A percentile compares a stretch with the other conserved stretches of the same genome.
These are phyloP conservation scores for Caenorhabditis sp. DNA, from an alignment of 2,888 invertebrate genomes.

Conservation along the genomic window DNA sequence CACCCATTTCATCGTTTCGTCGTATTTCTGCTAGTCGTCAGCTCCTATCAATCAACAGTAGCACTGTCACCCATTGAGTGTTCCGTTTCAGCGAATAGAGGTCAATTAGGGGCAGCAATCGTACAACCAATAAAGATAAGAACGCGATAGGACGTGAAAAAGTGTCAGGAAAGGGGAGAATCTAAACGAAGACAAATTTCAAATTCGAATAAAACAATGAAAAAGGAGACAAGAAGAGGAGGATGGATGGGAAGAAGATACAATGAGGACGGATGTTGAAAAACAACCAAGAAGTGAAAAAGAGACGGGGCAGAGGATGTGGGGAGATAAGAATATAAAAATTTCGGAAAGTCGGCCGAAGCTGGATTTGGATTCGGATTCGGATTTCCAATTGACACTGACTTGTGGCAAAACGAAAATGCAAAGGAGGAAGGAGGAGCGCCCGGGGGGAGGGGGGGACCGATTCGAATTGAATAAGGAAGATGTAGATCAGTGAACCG, in stretches of 20 bases:
- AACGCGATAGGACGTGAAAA: conserved; percentile 1
- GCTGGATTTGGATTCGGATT: conserved; percentile 53
- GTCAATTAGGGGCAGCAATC: conserved; percentile 44
- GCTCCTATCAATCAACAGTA: conserved; percentile 49
- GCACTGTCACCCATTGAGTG: conserved; percentile 8
- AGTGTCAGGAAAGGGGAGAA: conserved; percentile 2
- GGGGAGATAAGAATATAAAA: conserved; percentile 43
- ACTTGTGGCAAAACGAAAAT: conserved; percentile 8
- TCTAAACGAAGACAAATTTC: conserved; percentile 15
- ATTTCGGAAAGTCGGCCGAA: conserved; percentile 39
- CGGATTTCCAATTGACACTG: conserved; percentile 55
- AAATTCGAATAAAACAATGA: conserved; percentile 22
- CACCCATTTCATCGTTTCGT: conserved; percentile 45
- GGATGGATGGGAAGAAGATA: conserved; percentile 13
- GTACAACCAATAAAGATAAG: conserved; percentile 27
- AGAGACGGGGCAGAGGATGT: conserved; percentile 2
- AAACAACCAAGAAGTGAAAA: conserved; percentile 37
- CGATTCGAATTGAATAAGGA: conserved; percentile 32
- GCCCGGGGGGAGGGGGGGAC: neutral
- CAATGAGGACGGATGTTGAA: conserved; percentile 15
- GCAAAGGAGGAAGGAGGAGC: neutral
- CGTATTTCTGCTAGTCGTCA: conserved; percentile 37
- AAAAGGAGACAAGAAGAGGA: conserved; percentile 7
- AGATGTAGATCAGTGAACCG: conserved; percentile 62
- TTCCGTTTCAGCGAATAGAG: conserved; percentile 47